phyloP scores from a whole-genome alignment of 2,113 vertebrate genomes.

The Cyphomyrus plagiostoma region DNA sequence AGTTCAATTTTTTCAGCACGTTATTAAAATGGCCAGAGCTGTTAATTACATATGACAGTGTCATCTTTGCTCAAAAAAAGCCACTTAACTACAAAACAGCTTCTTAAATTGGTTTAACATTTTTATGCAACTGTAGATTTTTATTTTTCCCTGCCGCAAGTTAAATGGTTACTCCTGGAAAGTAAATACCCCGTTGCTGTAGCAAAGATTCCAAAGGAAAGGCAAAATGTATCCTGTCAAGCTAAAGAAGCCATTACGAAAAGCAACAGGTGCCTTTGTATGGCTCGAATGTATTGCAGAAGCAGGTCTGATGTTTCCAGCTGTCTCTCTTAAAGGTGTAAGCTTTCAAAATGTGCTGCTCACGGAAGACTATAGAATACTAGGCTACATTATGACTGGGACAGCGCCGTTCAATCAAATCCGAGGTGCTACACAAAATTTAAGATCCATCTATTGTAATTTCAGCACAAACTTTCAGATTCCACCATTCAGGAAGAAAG shows the following conservation, averaged over 20 bases:
- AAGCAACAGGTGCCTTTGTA: neutral
- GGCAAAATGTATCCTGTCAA: neutral
- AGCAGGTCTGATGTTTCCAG: neutral
- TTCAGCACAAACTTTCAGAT: neutral
- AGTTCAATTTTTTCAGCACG: neutral
- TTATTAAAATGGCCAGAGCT: neutral
- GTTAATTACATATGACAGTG: neutral
- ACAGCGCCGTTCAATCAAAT: neutral
- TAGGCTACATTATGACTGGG: neutral
- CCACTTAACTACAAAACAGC: neutral
- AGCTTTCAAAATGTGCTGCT: neutral
- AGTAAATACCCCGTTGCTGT: neutral
- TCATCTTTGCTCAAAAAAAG: neutral
- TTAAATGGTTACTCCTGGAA: neutral
- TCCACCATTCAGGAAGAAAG: neutral
- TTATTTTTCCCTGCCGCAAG: neutral
- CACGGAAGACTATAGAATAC: neutral
- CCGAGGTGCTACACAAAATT: neutral
- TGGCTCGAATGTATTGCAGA: neutral
- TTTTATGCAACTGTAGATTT: neutral
- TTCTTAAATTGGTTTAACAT: neutral
- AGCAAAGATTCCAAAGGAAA: neutral
- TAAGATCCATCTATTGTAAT: neutral
- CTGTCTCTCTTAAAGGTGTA: neutral
- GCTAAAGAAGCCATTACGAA: neutral